phyloP scores from a whole-genome alignment of 2,113 vertebrate genomes.

The Hemichromis elongatus region DNA sequence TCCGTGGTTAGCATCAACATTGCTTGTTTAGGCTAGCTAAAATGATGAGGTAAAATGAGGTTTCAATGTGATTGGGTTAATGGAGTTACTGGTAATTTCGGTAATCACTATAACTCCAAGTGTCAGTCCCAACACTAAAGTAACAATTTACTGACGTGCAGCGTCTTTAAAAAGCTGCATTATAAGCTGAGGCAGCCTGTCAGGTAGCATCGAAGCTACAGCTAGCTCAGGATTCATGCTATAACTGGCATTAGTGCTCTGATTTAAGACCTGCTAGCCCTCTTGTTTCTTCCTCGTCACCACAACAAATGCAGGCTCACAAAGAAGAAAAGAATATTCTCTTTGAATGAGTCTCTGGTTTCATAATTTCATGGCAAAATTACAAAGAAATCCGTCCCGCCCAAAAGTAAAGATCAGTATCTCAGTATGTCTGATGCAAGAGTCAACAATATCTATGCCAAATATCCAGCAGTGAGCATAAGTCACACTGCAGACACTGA shows the following conservation, averaged over 20 bases:
- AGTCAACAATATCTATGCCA: neutral
- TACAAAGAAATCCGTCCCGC: neutral
- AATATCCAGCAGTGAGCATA: neutral
- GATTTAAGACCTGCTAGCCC: neutral
- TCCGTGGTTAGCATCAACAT: neutral
- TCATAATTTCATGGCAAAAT: neutral
- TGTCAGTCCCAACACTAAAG: neutral
- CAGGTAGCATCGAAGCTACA: neutral
- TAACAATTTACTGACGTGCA: neutral
- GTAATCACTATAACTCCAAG: neutral
- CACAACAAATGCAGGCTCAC: rapidly evolving
- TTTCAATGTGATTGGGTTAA: neutral
- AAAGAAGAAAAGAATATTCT: neutral
- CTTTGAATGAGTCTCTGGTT: neutral
- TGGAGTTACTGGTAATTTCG: neutral
- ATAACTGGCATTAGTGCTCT: neutral
- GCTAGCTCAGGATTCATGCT: neutral
- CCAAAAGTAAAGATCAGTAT: neutral
- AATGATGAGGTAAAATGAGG: rapidly evolving
- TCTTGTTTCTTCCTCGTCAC: neutral
- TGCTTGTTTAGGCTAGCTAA: neutral
- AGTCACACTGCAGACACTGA: neutral
- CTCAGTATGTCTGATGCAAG: neutral
- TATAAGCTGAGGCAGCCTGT: neutral
- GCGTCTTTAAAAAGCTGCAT: neutral